A percentile compares a stretch with the other conserved stretches of the same genome.
These are phyloP conservation scores for Misgurnus anguillicaudatus DNA, from an alignment of 2,113 vertebrate species.

Conservation along the genomic window DNA sequence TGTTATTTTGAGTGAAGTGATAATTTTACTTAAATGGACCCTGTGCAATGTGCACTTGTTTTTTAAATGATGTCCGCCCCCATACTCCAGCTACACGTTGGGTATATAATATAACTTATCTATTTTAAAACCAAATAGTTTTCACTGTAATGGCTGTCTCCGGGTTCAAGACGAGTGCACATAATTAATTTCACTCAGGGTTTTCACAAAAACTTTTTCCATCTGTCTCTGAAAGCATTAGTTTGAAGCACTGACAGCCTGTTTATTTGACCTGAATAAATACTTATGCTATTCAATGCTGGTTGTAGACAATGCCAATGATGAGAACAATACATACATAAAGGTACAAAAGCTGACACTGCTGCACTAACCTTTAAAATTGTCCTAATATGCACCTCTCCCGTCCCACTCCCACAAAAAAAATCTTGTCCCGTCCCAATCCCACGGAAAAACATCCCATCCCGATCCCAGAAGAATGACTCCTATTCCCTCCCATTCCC, in stretches of 20 bases:
- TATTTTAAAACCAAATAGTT: conserved; percentile 3
- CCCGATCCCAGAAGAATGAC: too few relatives aligned
- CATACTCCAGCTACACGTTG: conserved; percentile 42
- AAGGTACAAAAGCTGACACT: too few relatives aligned
- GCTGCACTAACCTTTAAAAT: too few relatives aligned
- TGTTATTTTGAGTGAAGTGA: conserved; percentile 34
- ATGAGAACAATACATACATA: conserved; percentile 24
- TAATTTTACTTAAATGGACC: conserved; percentile 59
- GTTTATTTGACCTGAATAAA: conserved; percentile 50
- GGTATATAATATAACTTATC: conserved; percentile 5
- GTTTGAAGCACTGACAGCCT: neutral
- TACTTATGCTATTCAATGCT: conserved; percentile 62
- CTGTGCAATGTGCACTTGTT: conserved; percentile 41
- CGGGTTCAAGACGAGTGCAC: neutral
- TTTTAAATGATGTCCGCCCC: conserved; percentile 28
- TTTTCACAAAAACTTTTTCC: neutral
- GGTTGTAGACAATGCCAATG: conserved; percentile 53
- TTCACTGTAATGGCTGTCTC: neutral
- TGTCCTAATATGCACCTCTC: too few relatives aligned
- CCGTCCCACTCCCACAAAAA: too few relatives aligned
- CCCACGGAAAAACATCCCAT: too few relatives aligned
- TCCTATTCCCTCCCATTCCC: too few relatives aligned
- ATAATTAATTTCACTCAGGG: neutral
- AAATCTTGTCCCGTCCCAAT: too few relatives aligned
- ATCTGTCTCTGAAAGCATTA: neutral